These are phyloP conservation scores for Pantherophis alleghaniensis DNA, from an alignment of 2,797 vertebrate genomes.

Conservation along the genomic window DNA sequence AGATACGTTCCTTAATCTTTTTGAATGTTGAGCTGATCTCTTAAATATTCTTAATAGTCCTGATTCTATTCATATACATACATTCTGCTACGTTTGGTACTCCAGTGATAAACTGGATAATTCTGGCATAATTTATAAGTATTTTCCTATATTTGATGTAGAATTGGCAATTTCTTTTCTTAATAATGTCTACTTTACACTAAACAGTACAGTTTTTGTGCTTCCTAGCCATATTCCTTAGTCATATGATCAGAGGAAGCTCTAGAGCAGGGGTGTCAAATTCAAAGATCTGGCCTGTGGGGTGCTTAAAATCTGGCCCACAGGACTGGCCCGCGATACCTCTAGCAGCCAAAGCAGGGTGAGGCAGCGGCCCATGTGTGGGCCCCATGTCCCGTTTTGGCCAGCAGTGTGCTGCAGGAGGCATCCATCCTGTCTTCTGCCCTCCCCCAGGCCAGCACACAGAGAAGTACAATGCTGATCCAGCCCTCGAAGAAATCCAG, in stretches of 20 bases:
- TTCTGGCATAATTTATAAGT: not conserved
- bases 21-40: not conserved
- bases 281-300: too few relatives aligned
- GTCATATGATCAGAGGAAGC: not conserved
- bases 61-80: not conserved
- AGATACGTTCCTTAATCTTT: not conserved
- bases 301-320: too few relatives aligned
- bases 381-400: too few relatives aligned
- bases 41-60: not conserved
- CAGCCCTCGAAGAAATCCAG: too few relatives aligned
- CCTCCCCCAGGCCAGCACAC: too few relatives aligned
- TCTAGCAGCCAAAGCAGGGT: too few relatives aligned
- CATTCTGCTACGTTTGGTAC: not conserved
- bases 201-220: not conserved
- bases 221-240: not conserved
- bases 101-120: not conserved
- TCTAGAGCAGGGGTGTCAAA: not conserved
- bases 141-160: not conserved
- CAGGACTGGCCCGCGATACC: too few relatives aligned
- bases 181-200: not conserved
- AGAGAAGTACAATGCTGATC: too few relatives aligned
- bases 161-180: not conserved
- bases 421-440: too few relatives aligned
- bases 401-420: too few relatives aligned
- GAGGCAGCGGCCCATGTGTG: too few relatives aligned